phyloP scores from a whole-genome alignment of 2,888 invertebrate species.

The Sepiola atlantica region DNA sequence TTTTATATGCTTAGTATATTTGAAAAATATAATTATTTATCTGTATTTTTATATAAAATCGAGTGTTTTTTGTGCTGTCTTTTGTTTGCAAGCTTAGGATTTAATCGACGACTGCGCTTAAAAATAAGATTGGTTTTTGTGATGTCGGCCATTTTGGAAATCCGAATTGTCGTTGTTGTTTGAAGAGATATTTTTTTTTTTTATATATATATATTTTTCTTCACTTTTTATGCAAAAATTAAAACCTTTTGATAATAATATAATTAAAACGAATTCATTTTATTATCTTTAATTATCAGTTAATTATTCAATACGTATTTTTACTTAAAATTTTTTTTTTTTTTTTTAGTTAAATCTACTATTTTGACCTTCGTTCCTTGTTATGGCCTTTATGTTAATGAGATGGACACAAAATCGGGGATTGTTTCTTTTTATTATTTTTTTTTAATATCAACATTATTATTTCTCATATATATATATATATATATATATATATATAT shows the following conservation, averaged over 20 bases:
- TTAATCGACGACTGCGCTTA: not conserved
- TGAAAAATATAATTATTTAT: not conserved
- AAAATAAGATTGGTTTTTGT: not conserved
- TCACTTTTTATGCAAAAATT: not conserved
- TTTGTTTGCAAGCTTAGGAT: not conserved
- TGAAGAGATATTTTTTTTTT: not conserved
- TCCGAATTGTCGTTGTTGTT: not conserved
- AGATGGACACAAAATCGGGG: conserved; percentile 24
- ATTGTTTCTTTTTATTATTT: not conserved
- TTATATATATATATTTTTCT: not conserved
- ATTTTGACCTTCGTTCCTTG: conserved; percentile 45
- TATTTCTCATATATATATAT: too few species aligned
- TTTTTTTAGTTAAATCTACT: not conserved
- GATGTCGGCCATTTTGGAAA: not conserved
- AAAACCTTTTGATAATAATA: not conserved
- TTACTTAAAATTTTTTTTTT: not conserved
- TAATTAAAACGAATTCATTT: not conserved
- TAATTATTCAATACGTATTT: not conserved
- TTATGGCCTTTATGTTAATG: conserved; percentile 46
- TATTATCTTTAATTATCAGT: not conserved
- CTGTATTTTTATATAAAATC: not conserved
- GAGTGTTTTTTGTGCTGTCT: not conserved
- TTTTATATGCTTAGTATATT: not conserved
- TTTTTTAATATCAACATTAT: too few species aligned
- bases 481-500: too few species aligned